Evolutionary conservation across 2,113 vertebrate genomes (phyloP).

Genomic region (Podilymbus podiceps): DNA sequence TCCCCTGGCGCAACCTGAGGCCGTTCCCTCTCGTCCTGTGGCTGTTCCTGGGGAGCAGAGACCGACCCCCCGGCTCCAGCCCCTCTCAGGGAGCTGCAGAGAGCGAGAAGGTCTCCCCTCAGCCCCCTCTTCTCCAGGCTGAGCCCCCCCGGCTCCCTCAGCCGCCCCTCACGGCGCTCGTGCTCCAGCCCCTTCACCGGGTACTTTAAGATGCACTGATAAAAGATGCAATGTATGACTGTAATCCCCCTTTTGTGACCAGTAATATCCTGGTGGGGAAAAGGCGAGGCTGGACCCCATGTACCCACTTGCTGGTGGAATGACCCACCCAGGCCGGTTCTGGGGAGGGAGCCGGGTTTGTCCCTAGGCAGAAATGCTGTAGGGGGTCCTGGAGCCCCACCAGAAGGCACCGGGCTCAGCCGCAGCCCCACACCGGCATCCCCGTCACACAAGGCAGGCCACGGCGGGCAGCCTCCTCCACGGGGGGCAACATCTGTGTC

Average conservation of each 20-base stretch:
- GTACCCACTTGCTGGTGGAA: background rate
- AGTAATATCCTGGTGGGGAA: background rate
- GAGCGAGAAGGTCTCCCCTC: no score
- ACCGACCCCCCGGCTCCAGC: no score
- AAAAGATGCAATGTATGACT: background rate
- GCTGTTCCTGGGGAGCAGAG: no score
- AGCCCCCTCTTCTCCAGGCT: no score
- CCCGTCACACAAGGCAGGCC: background rate
- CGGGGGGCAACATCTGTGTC: fast-evolving
- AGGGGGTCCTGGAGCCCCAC: background rate
- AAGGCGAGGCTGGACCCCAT: fast-evolving
- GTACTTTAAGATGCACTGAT: background rate
- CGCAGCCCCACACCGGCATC: background rate
- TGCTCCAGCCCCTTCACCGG: no score
- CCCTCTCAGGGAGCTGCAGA: no score
- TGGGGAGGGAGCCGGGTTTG: background rate
- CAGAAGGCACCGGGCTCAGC: background rate
- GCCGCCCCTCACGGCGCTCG: no score
- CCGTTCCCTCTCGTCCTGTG: no score
- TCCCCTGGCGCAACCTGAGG: no score
- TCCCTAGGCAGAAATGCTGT: background rate
- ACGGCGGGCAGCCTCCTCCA: fast-evolving
- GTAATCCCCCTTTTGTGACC: background rate
- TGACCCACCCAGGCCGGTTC: background rate
- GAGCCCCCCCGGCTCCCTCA: no score